Percentiles rank a stretch among this genome's conserved stretches.
These are phyloP conservation scores for Phasianus colchicus DNA, from an alignment of 2,113 vertebrate species.

Conservation along the genomic window DNA sequence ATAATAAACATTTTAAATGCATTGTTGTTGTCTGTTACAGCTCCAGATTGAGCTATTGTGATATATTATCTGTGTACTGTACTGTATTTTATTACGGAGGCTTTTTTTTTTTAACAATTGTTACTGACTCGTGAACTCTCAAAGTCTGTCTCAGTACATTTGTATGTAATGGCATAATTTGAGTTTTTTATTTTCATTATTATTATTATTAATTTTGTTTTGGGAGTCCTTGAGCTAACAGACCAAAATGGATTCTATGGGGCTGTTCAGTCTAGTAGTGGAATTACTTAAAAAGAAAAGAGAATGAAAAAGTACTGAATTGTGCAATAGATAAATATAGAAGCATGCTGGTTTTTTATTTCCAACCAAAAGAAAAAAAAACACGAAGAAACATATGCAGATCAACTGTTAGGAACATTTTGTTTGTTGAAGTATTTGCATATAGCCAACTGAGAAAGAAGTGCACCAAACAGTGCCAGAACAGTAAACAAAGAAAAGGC, in stretches of 20 bases:
- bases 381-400: neutral
- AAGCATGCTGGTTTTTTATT: neutral
- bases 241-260: slow-evolving; percentile 47
- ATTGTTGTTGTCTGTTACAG: slow-evolving; percentile 30
- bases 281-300: slow-evolving; percentile 32
- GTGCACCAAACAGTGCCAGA: neutral
- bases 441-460: neutral
- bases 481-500: neutral
- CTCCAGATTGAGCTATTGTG: slow-evolving; percentile 54
- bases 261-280: slow-evolving; percentile 32
- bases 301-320: neutral
- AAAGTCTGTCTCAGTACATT: slow-evolving; percentile 6
- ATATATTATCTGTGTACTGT: slow-evolving; percentile 50
- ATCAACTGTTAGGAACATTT: neutral
- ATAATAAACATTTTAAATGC: slow-evolving; percentile 52
- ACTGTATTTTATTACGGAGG: slow-evolving; percentile 46
- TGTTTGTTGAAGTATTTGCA: neutral
- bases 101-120: slow-evolving; percentile 41
- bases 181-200: neutral
- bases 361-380: neutral
- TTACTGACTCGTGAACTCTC: slow-evolving; percentile 46
- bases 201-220: neutral
- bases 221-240: neutral
- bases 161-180: slow-evolving; percentile 25
- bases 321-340: slow-evolving; percentile 43